Evolutionary conservation across 2,888 invertebrate genomes (phyloP), one percentile per base, ranked within the genome.

Genomic region (Ectemnius continuus): DNA sequence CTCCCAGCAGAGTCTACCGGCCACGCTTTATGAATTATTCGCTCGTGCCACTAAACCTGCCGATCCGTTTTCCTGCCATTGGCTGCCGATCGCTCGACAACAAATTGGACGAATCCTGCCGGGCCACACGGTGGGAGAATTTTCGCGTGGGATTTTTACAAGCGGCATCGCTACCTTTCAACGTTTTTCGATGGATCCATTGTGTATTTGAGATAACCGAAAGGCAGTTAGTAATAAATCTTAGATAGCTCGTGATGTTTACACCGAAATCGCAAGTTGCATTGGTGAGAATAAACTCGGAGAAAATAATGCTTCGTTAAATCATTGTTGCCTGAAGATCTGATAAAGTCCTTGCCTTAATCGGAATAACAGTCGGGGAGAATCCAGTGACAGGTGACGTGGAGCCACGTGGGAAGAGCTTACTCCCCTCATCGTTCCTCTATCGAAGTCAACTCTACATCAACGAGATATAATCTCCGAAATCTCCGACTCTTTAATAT

Each of bases 251-350:
- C 18, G 52, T n/a, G 36, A 45, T 16, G 20, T 18, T 20, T 18
- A 4, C 47, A 8, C 3, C 6, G 16, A 18, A 47, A 18, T 18
- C 11, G 28, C n/a, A 20, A 56, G 13, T 18, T 13, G 23, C 13
- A 11, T 2, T 3, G 5, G 57, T 59, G n/a, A n/a, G 61, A 59
- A 61, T 57, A 23, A 4, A 20, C 20, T 36, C 57, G 13, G 4
- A 11, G 18, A 13, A 52, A 67, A 72, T 72, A 70, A 72, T 72
- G 52, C 65, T 65, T 72, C 64, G 67, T 65, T 75, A 68, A 65
- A 58, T 61, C 68, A 59, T 65, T 65, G 72, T 72, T 47, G 6
- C 16, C 5, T 11, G 18, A 23, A 68, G 64, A 67, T 28, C 71
- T 65, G 71, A 72, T 68, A 28, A 48, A 11, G 45, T 57, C 58